These are phyloP conservation scores for Cataglyphis hispanica DNA, from an alignment of 1,140 invertebrate species.

Conservation along the genomic window DNA sequence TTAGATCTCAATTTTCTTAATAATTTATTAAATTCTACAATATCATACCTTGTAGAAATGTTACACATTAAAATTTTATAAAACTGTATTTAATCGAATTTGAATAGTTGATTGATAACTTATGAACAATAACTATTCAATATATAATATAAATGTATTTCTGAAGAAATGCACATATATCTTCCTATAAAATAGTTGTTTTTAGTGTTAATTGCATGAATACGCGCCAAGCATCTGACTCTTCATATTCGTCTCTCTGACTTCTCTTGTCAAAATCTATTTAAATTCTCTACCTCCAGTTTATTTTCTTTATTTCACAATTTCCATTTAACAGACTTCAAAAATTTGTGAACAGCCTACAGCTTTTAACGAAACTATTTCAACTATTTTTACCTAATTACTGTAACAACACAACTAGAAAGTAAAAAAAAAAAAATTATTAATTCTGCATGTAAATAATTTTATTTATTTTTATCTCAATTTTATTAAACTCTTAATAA, in stretches of 20 bases:
- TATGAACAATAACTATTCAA: not conserved
- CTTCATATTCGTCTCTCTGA: not conserved
- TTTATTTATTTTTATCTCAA: not conserved
- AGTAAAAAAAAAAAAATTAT: not conserved
- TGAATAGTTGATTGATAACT: not conserved
- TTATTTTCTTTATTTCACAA: conserved; percentile 3
- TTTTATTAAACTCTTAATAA: not conserved
- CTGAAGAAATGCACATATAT: not conserved
- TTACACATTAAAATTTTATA: not conserved
- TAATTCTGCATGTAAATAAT: not conserved
- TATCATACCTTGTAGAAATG: not conserved
- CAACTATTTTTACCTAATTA: not conserved
- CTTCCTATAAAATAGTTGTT: not conserved
- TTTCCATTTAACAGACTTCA: not conserved
- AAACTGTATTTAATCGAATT: not conserved
- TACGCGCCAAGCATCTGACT: not conserved
- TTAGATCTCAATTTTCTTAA: not conserved
- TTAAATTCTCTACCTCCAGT: not conserved
- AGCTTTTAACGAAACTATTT: not conserved
- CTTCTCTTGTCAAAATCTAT: not conserved
- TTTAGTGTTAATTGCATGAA: not conserved
- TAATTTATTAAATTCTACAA: not conserved
- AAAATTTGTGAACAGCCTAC: not conserved
- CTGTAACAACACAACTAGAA: not conserved
- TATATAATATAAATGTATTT: not conserved